Percentiles rank a stretch among this genome's conserved stretches.
Conservation (phyloP, 2,797 vertebrate species). For the Tenualosa ilisha region DNA sequence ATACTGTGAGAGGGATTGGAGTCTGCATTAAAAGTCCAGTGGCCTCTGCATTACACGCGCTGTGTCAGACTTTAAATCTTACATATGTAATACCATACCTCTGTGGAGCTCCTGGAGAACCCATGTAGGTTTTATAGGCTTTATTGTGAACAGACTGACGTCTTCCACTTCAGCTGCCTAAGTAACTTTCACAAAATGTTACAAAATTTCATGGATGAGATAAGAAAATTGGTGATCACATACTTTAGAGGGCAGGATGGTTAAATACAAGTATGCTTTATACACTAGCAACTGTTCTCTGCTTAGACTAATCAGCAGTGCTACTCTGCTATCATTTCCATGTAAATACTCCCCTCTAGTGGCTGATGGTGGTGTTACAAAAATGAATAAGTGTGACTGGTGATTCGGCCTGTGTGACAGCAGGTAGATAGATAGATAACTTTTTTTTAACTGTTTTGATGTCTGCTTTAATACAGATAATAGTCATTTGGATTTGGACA, state of each 20-base stretch:
- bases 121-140: background rate
- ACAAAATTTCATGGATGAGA: background rate
- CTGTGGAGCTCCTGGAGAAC: background rate
- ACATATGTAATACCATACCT: background rate
- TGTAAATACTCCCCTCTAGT: background rate
- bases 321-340: background rate
- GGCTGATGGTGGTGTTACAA: background rate
- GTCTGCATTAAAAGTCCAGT: too few relatives aligned
- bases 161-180: background rate
- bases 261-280: background rate
- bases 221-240: background rate
- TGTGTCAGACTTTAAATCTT: background rate
- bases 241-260: background rate
- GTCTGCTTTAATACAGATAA: too few relatives aligned
- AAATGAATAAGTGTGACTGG: background rate
- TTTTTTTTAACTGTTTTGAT: too few relatives aligned
- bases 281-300: too few relatives aligned
- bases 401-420: background rate
- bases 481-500: too few relatives aligned
- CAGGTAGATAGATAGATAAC: too few relatives aligned
- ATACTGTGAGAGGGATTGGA: background rate
- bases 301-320: background rate
- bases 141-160: background rate
- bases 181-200: background rate
- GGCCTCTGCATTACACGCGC: background rate